Evolutionary conservation across 2,113 vertebrate species (phyloP).

Genomic region (Lichenostomus cassidix): DNA sequence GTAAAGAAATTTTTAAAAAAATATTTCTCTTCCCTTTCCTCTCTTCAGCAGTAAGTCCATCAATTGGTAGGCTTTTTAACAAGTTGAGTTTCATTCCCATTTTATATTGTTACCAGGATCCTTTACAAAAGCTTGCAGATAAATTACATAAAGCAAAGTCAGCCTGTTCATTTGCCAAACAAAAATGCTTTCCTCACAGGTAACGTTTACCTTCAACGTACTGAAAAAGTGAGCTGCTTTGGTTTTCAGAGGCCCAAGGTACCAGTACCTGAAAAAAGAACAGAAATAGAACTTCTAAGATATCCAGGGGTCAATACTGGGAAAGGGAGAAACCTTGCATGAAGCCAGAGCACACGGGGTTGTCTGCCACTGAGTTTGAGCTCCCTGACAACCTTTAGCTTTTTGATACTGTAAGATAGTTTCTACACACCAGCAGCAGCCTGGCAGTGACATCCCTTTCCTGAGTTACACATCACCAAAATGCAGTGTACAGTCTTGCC

Average conservation of each 20-base stretch:
- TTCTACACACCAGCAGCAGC: neutral
- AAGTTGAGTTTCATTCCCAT: neutral
- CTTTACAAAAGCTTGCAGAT: neutral
- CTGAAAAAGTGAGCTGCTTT: conserved; percentile 92
- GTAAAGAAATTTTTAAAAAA: neutral
- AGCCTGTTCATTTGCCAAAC: neutral
- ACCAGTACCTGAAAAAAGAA: conserved; percentile 87
- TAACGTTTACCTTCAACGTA: conserved; percentile 80
- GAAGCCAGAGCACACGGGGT: neutral
- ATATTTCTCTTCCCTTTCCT: neutral
- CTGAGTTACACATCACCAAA: neutral
- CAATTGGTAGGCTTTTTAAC: neutral
- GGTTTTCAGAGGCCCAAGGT: conserved; percentile 92
- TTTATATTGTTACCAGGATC: neutral
- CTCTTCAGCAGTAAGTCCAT: neutral
- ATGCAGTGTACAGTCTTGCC: neutral
- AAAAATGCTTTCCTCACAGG: neutral
- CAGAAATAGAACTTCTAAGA: neutral
- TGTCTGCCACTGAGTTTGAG: neutral
- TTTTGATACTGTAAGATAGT: neutral
- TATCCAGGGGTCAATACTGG: neutral
- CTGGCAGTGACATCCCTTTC: neutral
- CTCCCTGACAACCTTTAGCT: neutral
- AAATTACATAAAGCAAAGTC: neutral
- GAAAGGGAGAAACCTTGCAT: neutral